Percentiles rank a stretch among this genome's conserved stretches.
Conservation (phyloP, 2,888 invertebrate genomes). For the Cheilosia impressa region DNA sequence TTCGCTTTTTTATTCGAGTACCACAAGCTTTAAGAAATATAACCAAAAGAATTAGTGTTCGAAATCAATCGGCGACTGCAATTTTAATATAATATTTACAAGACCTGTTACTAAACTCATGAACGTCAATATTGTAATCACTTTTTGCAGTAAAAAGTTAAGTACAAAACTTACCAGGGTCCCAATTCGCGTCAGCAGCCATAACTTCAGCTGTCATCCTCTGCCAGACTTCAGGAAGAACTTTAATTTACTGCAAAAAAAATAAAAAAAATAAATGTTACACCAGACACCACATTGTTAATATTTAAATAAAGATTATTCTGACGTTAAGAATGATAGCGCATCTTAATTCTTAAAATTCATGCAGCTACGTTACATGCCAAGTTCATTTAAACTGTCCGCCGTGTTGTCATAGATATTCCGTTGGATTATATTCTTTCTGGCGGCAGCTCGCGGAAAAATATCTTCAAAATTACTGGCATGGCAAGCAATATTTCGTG, state of each 20-base stretch:
- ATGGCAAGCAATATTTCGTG: background rate
- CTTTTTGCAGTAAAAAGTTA: no score
- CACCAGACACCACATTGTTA: background rate
- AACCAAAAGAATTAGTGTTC: no score
- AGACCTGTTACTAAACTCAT: no score
- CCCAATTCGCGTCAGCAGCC: slow-evolving; percentile 84
- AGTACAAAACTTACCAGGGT: slow-evolving; percentile 81
- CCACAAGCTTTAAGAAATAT: no score
- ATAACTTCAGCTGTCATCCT: slow-evolving; percentile 83
- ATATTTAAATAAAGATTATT: background rate
- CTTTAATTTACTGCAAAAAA: slow-evolving; percentile 2
- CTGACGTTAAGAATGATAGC: no score
- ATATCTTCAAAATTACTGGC: background rate
- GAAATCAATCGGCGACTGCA: no score
- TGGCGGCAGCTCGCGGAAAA: slow-evolving; percentile 28
- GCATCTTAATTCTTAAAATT: background rate
- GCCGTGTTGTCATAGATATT: slow-evolving; percentile 47
- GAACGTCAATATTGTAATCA: no score
- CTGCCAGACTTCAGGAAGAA: slow-evolving; percentile 55
- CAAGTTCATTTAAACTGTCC: background rate
- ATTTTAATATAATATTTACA: no score
- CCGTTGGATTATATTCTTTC: slow-evolving; percentile 28
- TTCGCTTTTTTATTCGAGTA: no score
- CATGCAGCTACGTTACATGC: no score
- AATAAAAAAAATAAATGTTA: background rate